A percentile compares a stretch with the other conserved stretches of the same genome.
These are phyloP conservation scores for Festucalex cinctus DNA, from an alignment of 2,113 vertebrate species.

Conservation along the genomic window DNA sequence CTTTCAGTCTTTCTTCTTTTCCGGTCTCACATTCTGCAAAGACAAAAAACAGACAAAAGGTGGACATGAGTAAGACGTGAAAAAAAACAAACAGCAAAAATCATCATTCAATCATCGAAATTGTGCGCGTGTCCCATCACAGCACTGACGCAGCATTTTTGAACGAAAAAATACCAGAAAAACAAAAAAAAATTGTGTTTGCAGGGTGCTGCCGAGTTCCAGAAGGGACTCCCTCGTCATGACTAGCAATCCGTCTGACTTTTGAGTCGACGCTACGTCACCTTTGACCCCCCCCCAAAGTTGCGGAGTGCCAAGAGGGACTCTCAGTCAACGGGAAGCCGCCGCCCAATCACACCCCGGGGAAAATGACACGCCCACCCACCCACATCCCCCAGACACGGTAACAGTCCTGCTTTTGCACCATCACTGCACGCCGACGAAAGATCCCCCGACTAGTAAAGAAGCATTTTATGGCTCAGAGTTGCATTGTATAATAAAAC, in stretches of 20 bases:
- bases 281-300: constrained; percentile 53
- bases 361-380: constrained; percentile 39
- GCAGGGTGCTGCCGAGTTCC: background rate
- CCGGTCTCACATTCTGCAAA: constrained; percentile 35
- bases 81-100: background rate
- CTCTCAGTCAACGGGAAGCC: constrained; percentile 40
- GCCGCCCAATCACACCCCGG: constrained; percentile 41
- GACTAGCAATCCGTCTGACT: constrained; percentile 49
- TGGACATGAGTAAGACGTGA: constrained; percentile 16
- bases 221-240: constrained; percentile 31
- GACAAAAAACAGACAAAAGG: constrained; percentile 2
- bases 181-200: background rate
- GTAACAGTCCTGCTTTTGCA: constrained; percentile 41
- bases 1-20: background rate
- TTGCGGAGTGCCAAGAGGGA: constrained; percentile 43
- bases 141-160: constrained; percentile 34
- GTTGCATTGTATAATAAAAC: background rate
- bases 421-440: constrained; percentile 38
- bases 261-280: constrained; percentile 27
- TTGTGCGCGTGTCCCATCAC: constrained; percentile 7
- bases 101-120: no score
- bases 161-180: background rate
- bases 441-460: constrained; percentile 13
- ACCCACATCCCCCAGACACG: constrained; percentile 20
- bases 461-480: constrained; percentile 26